phyloP scores from a whole-genome alignment of 2,113 vertebrate genomes.

The Paracyprichromis sp. region DNA sequence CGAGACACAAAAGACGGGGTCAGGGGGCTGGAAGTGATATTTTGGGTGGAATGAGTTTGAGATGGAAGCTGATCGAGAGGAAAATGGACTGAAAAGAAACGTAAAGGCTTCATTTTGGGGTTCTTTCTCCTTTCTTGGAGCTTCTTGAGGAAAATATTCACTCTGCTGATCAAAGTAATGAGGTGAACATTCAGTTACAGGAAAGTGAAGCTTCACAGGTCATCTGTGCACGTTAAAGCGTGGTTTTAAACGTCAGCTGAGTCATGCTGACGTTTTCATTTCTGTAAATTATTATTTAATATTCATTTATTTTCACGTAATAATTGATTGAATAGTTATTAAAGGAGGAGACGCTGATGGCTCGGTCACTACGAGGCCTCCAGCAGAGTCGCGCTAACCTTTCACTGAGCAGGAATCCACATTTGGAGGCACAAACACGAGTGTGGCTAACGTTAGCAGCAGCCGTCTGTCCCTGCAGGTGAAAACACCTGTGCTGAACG shows the following conservation, averaged over 20 bases:
- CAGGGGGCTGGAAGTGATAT: neutral
- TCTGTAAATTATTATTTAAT: neutral
- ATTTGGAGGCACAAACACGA: neutral
- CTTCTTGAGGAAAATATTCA: neutral
- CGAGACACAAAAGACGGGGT: neutral
- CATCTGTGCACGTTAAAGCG: neutral
- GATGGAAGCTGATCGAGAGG: slow-evolving; percentile 10
- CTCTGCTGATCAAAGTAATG: neutral
- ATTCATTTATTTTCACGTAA: neutral
- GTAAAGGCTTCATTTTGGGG: neutral
- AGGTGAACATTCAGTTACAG: neutral
- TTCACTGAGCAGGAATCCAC: neutral
- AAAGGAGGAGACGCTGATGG: neutral
- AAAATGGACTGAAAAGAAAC: neutral
- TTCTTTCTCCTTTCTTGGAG: neutral
- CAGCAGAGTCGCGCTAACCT: neutral
- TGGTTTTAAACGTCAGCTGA: rapidly evolving
- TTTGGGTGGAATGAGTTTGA: slow-evolving; percentile 15
- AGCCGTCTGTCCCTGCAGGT: neutral
- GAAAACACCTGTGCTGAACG: neutral
- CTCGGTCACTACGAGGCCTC: neutral
- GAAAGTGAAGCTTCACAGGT: neutral
- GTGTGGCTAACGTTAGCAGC: neutral
- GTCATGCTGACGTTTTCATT: neutral
- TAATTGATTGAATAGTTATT: neutral